Evolutionary conservation across 2,113 vertebrate species (phyloP).

Genomic region (Hirundichthys speculiger): DNA sequence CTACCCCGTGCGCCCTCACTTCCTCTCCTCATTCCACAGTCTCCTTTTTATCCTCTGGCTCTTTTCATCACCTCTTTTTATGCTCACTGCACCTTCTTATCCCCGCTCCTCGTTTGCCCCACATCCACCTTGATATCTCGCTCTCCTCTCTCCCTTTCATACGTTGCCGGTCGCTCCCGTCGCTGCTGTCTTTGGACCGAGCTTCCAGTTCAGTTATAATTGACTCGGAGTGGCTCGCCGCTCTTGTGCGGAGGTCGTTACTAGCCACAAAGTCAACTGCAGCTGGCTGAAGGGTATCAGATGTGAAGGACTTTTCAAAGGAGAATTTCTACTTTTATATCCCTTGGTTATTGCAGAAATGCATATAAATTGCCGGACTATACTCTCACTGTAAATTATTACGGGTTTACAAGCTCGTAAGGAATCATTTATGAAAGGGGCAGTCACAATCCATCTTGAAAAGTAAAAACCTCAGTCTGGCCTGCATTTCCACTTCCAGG

Average conservation of each 20-base stretch:
- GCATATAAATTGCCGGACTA: no score
- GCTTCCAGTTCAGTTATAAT: constrained; percentile 63
- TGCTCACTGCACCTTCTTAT: constrained; percentile 9
- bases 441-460: no score
- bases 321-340: constrained; percentile 13
- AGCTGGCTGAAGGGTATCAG: constrained; percentile 26
- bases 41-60: constrained; percentile 7
- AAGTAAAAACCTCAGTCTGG: no score
- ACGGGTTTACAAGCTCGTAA: background rate
- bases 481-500: no score
- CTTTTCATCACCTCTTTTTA: background rate
- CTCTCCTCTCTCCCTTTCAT: background rate
- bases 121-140: constrained; percentile 12
- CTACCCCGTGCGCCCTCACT: background rate
- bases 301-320: constrained; percentile 9
- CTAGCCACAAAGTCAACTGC: constrained; percentile 48
- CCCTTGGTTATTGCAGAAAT: constrained; percentile 23
- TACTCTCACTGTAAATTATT: no score
- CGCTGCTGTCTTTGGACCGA: constrained; percentile 34
- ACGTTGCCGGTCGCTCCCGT: constrained; percentile 25
- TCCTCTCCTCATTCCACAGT: constrained; percentile 5
- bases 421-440: background rate
- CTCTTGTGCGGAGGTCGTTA: constrained; percentile 49
- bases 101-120: background rate
- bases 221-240: constrained; percentile 58